Evolutionary conservation across 2,113 vertebrate species (phyloP), one percentile per base, ranked within the genome.

Genomic region (Rhizomys pruinosus): DNA sequence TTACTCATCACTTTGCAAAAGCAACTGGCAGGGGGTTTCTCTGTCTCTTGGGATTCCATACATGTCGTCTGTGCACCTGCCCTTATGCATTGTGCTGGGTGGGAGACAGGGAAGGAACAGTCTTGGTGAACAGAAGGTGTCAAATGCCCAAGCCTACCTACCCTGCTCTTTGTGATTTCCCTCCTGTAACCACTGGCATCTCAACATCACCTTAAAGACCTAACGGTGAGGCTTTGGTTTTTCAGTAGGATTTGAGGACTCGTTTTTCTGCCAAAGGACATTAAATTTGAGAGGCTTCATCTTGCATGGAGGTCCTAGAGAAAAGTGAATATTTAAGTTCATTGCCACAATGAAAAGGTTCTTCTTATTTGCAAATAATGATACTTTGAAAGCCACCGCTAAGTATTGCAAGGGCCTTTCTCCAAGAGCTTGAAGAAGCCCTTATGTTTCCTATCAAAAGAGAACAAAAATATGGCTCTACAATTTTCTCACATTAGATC

Each of bases 361-460:
- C 88, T 84, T 78, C 90, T 91, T 78, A 23, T 68, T 84, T 71
- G 91, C 79, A 82, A 93, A 92, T 44, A 91, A 90, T 2, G 19
- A 37, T 76, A 71, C 74, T 85, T 90, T 84, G 22, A 29, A 95
- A 96, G 85, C 84, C 66, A 68, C 64, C n/a, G 55, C 68, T 89
- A 91, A 92, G 89, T 34, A 73, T 64, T 47, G 8, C 12, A 69
- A 91, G 69, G 80, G 88, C n/a, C 55, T 80, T 79, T 64, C 71
- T 92, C 92, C 86, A 96, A 96, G 72, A 85, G 87, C 57, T 22
- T 59, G 78, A 93, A 94, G 73, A 47, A 37, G 13, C 61, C 86
- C 91, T 93, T 81, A 69, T 95, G 93, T 84, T 91, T 96, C 93
- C 91, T 91, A 80, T 93, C 94, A 96, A 79, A 94, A 93, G 81